A percentile compares a stretch with the other conserved stretches of the same genome.
Evolutionary conservation across 2,113 vertebrate species (phyloP).

Genomic region (Salvelinus sp.): DNA sequence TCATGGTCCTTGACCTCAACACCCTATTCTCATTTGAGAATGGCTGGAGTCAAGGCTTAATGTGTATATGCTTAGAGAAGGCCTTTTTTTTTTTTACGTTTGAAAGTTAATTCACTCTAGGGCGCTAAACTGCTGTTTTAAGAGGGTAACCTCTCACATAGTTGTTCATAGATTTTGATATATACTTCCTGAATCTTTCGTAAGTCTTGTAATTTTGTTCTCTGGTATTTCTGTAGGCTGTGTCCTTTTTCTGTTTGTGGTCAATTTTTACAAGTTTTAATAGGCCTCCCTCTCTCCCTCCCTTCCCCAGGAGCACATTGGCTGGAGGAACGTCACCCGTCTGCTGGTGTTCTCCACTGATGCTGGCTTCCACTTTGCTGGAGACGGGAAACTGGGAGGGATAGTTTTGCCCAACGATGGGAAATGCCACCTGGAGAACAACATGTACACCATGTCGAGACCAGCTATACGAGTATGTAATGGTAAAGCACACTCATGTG

Average conservation of each 20-base stretch:
- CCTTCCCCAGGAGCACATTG: constrained; percentile 83
- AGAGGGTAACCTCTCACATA: background rate
- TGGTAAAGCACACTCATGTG: no score
- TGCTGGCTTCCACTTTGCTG: constrained; percentile 97
- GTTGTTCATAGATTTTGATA: background rate
- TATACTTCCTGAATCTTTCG: background rate
- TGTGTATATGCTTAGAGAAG: background rate
- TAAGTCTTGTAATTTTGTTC: background rate
- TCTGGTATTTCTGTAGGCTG: background rate
- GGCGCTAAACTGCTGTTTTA: background rate
- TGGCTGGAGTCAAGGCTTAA: no score
- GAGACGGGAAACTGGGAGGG: constrained; percentile 96
- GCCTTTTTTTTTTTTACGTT: background rate
- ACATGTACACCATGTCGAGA: no score
- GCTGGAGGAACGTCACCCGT: constrained; percentile 96
- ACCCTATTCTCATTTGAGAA: no score
- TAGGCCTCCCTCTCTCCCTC: background rate
- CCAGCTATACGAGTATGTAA: no score
- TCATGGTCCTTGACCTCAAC: no score
- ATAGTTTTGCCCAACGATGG: constrained; percentile 98
- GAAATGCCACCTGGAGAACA: constrained; percentile 89
- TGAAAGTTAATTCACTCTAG: background rate
- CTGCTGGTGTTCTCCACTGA: constrained; percentile 97
- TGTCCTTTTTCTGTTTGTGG: background rate
- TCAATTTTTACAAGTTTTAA: background rate